These are phyloP conservation scores for Neoarius graeffei DNA, from an alignment of 2,113 vertebrate genomes.

Conservation along the genomic window DNA sequence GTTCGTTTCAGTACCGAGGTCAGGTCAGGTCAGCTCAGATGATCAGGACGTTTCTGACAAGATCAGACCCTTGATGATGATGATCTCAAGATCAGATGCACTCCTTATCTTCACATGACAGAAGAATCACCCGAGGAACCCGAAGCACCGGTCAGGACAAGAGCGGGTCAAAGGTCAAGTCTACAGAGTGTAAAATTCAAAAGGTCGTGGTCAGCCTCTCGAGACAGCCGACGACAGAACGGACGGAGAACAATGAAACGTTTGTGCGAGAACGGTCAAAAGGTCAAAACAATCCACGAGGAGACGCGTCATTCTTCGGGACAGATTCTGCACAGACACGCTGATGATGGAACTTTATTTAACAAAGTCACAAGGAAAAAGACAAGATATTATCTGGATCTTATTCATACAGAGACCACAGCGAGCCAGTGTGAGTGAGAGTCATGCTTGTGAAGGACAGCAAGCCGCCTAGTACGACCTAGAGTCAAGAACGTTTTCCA, in stretches of 20 bases:
- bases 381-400: constrained; percentile 69
- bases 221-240: constrained; percentile 22
- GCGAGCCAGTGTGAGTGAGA: constrained; percentile 12
- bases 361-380: constrained; percentile 59
- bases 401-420: constrained; percentile 52
- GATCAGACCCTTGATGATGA: neutral
- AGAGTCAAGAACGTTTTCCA: constrained; percentile 8
- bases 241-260: constrained; percentile 26
- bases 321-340: constrained; percentile 7
- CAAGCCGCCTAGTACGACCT: constrained; percentile 11
- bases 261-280: neutral
- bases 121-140: constrained; percentile 29
- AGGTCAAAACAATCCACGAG: constrained; percentile 1
- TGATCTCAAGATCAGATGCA: too few relatives aligned
- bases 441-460: constrained; percentile 8
- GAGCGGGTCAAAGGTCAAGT: constrained; percentile 29
- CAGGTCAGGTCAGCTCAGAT: neutral
- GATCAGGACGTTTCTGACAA: neutral
- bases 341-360: constrained; percentile 70
- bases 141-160: constrained; percentile 54
- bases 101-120: neutral
- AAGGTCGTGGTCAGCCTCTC: constrained; percentile 56
- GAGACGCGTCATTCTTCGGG: neutral
- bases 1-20: constrained; percentile 5
- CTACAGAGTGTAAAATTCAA: constrained; percentile 12